Conservation (phyloP, 2,113 vertebrate genomes). For the Antigone vipio region DNA sequence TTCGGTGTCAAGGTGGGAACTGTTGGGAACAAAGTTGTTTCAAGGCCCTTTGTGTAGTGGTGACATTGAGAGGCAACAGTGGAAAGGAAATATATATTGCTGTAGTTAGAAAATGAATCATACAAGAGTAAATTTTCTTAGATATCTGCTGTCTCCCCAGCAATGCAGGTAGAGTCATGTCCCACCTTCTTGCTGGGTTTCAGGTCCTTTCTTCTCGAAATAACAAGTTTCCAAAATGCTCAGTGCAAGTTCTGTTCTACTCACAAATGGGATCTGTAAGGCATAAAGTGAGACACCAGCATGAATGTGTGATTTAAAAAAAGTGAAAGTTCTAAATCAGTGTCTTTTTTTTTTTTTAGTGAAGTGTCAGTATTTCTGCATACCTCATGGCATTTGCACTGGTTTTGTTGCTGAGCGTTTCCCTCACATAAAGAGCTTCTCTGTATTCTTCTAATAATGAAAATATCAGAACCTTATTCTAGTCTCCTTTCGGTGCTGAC, state of each 20-base stretch:
- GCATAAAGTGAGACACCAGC: not conserved
- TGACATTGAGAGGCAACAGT: not conserved
- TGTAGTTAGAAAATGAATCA: not conserved
- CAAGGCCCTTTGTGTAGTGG: not conserved
- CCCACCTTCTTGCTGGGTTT: not conserved
- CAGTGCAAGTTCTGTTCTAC: not conserved
- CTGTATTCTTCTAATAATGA: not conserved
- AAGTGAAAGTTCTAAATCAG: not conserved
- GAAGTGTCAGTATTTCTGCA: not conserved
- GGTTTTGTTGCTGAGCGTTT: not conserved
- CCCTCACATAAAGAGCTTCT: not conserved
- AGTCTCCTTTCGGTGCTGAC: not conserved
- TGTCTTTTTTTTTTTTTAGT: not conserved
- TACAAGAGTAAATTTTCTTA: not conserved
- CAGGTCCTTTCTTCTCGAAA: not conserved
- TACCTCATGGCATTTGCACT: not conserved
- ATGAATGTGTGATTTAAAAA: not conserved
- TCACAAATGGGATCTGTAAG: not conserved
- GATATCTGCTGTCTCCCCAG: not conserved
- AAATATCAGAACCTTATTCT: not conserved
- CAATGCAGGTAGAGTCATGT: not conserved
- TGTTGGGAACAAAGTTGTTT: not conserved
- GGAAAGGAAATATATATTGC: not conserved
- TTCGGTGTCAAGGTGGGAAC: not conserved
- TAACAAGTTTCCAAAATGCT: not conserved